These are phyloP conservation scores for Conus ventricosus DNA, from an alignment of 1,140 invertebrate species.

Conservation along the genomic window DNA sequence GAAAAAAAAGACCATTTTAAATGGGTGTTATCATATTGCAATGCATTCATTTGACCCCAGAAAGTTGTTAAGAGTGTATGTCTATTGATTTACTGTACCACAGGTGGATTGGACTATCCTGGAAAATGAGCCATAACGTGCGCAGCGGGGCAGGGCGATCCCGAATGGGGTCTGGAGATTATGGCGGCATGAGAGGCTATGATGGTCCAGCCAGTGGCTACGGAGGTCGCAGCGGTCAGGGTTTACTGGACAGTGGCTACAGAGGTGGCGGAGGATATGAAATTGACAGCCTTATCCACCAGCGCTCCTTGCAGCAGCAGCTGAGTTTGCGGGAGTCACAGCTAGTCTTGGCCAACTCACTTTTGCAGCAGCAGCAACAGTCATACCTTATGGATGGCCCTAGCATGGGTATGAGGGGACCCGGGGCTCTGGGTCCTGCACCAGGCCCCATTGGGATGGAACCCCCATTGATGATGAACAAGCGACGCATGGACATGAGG, in stretches of 20 bases:
- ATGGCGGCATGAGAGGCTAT: neutral
- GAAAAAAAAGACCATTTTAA: too few species aligned
- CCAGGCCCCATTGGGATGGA: neutral
- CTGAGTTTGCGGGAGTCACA: slow-evolving; percentile 48
- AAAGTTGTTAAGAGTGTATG: too few species aligned
- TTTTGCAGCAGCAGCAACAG: slow-evolving; percentile 42
- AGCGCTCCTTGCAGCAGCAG: slow-evolving; percentile 35
- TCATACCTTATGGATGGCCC: neutral
- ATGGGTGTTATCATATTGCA: too few species aligned
- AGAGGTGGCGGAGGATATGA: slow-evolving; percentile 19
- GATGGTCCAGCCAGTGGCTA: neutral
- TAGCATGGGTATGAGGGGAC: neutral
- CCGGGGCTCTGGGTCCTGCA: neutral
- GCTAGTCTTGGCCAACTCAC: slow-evolving; percentile 42
- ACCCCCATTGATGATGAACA: slow-evolving; percentile 26
- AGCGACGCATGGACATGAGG: slow-evolving; percentile 19
- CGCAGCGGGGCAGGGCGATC: slow-evolving; percentile 13
- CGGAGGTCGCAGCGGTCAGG: neutral
- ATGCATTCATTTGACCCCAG: too few species aligned
- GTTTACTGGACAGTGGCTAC: neutral
- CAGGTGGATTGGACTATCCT: neutral
- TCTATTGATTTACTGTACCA: too few species aligned
- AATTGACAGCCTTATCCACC: slow-evolving; percentile 35
- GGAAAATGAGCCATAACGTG: slow-evolving; percentile 19
- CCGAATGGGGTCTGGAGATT: neutral